phyloP scores from a whole-genome alignment of 64 coral and sea anemone genomes.

The Astreopora myriophthalma region DNA sequence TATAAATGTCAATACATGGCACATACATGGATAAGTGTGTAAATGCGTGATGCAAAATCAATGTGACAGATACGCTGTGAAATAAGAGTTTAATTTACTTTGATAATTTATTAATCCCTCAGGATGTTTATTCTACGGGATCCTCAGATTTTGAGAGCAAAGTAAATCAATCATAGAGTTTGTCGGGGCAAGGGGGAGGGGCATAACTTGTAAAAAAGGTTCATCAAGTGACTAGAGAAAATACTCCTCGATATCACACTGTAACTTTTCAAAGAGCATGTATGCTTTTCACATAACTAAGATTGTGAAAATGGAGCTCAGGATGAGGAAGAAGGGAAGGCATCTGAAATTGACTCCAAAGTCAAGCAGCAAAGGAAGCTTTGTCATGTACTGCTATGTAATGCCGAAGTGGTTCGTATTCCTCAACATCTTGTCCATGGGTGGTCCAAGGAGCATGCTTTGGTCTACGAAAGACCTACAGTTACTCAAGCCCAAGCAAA shows the following conservation, averaged over 20 bases:
- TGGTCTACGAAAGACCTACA: conserved; percentile 20
- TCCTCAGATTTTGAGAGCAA: neutral
- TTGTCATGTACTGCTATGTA: conserved; percentile 1
- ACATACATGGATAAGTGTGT: neutral
- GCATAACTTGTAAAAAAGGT: too few relatives aligned
- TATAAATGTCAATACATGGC: too few relatives aligned
- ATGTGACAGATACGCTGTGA: too few relatives aligned
- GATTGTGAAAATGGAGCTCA: neutral
- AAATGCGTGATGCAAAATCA: neutral
- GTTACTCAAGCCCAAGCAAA: conserved; percentile 1
- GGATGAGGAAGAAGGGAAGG: neutral
- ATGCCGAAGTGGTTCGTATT: conserved; percentile 7
- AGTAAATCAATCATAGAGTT: too few relatives aligned
- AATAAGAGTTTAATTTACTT: neutral
- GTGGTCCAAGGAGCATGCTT: conserved; percentile 18
- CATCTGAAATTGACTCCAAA: neutral
- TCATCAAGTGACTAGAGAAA: too few relatives aligned
- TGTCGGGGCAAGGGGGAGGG: too few relatives aligned
- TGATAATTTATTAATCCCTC: neutral
- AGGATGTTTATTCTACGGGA: neutral
- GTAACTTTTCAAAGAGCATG: neutral
- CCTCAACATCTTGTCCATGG: conserved; percentile 19
- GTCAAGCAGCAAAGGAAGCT: neutral
- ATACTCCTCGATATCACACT: neutral
- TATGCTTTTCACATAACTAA: neutral